phyloP scores from a whole-genome alignment of 2,888 invertebrate genomes.

The Cryptosula pallasiana region DNA sequence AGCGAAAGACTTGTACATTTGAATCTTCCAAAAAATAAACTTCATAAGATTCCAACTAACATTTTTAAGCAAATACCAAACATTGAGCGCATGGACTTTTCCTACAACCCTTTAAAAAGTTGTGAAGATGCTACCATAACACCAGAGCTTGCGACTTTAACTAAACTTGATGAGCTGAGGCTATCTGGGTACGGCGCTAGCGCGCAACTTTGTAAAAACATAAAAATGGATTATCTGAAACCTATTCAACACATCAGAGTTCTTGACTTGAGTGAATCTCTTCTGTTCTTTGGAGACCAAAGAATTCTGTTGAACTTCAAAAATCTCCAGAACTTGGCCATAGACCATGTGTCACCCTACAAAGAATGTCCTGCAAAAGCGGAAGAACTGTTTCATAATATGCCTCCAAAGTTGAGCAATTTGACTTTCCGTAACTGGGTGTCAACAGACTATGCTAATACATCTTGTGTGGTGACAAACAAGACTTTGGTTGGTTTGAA shows the following conservation, averaged over 20 bases:
- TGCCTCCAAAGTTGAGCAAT: not conserved
- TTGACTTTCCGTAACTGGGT: not conserved
- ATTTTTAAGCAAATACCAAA: not conserved
- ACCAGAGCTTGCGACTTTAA: not conserved
- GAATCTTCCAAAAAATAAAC: not conserved
- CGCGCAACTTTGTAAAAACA: not conserved
- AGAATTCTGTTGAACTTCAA: not conserved
- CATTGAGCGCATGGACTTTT: not conserved
- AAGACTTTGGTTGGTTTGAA: not conserved
- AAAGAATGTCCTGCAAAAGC: not conserved
- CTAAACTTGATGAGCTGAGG: not conserved
- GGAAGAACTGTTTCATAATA: not conserved
- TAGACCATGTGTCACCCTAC: not conserved
- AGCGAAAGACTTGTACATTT: not conserved
- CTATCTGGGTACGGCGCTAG: not conserved
- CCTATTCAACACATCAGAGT: not conserved
- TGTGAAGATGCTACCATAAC: not conserved
- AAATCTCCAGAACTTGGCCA: not conserved
- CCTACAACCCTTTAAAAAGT: slow-evolving; percentile 2
- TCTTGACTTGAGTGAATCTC: not conserved
- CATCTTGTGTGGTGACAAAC: not conserved
- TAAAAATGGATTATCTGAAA: not conserved
- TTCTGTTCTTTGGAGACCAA: not conserved
- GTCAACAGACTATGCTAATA: not conserved
- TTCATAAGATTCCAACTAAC: not conserved